Base-by-base conservation (phyloP, 1,140 invertebrate genomes). In the Eueides isabella region DNA sequence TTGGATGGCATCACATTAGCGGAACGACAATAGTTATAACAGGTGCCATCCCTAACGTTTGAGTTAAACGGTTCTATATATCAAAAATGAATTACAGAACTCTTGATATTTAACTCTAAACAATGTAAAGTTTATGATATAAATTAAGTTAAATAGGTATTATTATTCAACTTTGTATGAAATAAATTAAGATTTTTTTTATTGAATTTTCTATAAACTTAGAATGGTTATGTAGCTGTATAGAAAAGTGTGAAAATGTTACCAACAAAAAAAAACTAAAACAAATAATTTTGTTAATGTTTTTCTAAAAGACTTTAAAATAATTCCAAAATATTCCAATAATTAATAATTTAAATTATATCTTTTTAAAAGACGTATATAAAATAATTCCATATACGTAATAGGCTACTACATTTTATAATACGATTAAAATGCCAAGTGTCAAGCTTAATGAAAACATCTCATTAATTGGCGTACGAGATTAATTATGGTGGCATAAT, bases 61-160 rank as follows among this genome's bases (percentile, higher is more conserved):
- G 61, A 70, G 68, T 70, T 70, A 70, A 70, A 70, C 61, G 30
- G 33, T 41, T 30, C 68, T 62, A 70, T 70, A 70, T 70, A 62
- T 38, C 30, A 70, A 62, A 38, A 35, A 30, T 63, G 28, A 70
- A 70, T 70, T 55, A 23, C 68, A 62, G 44, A 30, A 26, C 41
- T 11, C 41, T 55, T 67, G 44, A 31, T 28, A 28, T n/a, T n/a
- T n/a, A n/a, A n/a, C 28, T 2, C 41, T 67, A n/a, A 12, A 41
- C 64, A 41, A 26, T 16, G 26, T 44, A 23, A 29, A 11, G 19
- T 44, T 65, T 65, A 23, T 23, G 31, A 67, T 38, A 4, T 38
- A 38, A 14, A 38, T 38, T 3, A 16, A 38, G 35, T 38, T 38
- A 14, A 38, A 35, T 35, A 35, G 30, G 30, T 31, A n/a, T n/a